Evolutionary conservation across 2,797 vertebrate genomes (phyloP).

Genomic region (Lepilemur ruficaudatus): DNA sequence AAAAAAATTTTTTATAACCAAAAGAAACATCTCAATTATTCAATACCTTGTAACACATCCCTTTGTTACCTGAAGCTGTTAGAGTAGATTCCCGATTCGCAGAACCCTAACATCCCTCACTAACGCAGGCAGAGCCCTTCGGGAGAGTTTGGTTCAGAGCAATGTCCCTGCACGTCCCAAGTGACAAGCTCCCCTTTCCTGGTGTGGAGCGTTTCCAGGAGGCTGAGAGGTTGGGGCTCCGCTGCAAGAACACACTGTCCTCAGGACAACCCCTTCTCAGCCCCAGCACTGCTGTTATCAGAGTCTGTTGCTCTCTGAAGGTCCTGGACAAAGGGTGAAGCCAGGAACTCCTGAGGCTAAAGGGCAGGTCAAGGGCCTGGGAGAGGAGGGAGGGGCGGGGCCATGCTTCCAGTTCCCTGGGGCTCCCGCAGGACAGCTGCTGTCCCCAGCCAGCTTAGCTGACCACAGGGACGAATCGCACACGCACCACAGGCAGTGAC

Average conservation of each 20-base stretch:
- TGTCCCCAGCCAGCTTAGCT: background rate
- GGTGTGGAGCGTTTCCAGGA: background rate
- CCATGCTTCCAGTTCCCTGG: background rate
- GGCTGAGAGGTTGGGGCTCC: background rate
- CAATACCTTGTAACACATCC: background rate
- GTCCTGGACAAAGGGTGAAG: constrained; percentile 32
- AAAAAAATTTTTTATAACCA: background rate
- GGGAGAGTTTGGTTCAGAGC: background rate
- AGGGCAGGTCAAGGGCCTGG: constrained; percentile 34
- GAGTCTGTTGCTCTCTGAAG: background rate
- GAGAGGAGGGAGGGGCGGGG: background rate
- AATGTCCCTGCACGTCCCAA: background rate
- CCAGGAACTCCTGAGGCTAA: background rate
- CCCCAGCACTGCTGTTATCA: background rate
- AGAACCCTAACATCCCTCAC: background rate
- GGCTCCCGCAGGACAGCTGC: background rate
- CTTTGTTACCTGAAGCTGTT: background rate
- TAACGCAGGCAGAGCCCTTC: background rate
- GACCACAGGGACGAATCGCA: rapidly evolving
- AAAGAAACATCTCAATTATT: background rate
- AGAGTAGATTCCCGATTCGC: background rate
- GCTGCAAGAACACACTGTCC: constrained; percentile 21
- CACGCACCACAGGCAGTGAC: rapidly evolving
- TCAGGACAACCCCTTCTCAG: background rate
- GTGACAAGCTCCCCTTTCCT: background rate